Base-by-base conservation (phyloP, 2,113 vertebrate species). In the Herpetotheres cachinnans region DNA sequence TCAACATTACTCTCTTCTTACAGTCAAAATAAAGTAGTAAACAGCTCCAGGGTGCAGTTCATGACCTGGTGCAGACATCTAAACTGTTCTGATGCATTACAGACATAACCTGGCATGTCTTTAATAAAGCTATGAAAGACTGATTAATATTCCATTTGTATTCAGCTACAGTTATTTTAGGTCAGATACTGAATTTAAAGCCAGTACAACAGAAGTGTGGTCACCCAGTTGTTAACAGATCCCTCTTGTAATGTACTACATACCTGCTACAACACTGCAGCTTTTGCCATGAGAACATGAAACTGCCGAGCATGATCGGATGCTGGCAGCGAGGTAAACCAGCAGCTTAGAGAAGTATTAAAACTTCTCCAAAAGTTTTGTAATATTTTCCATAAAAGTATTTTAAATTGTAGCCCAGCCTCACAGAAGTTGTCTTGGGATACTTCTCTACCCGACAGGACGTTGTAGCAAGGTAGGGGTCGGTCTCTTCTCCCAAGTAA, bases 401-500 rank as follows among this genome's bases (percentile, higher is more conserved):
- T 42, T 63, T 71, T 42, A 78, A 66, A 36, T 22, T 38, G 22
- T 10, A 71, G 32, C 58, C 9, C n/a, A 72, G 24, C 10, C 30
- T 50, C n/a, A 34, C 16, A 30, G 24, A 29, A 86, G 16, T 29
- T 9, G 34, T 66, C 11, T n/a, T 82, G 72, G 38, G 50, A 38
- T 71, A 36, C 38, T 52, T 38, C 16, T 30, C 16, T 30, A 70
- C 29, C 32, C 56, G 66, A 49, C 54, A 47, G 56, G 16, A 59
- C 8, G 29, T 32, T 63, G 36, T 25, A 44, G 18, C 6, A 7
- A 52, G 18, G 2, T 10, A 14, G 2, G 6, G 2, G 1, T 34
- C 3, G 1, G 6, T 50, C 11, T 52, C 30, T 59, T 55, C 18
- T 9, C 0, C 0, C 56, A 50, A 22, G 34, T 47, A 74, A 58